These are phyloP conservation scores for Limenitis arthemis DNA, from an alignment of 2,888 invertebrate genomes.

Conservation along the genomic window DNA sequence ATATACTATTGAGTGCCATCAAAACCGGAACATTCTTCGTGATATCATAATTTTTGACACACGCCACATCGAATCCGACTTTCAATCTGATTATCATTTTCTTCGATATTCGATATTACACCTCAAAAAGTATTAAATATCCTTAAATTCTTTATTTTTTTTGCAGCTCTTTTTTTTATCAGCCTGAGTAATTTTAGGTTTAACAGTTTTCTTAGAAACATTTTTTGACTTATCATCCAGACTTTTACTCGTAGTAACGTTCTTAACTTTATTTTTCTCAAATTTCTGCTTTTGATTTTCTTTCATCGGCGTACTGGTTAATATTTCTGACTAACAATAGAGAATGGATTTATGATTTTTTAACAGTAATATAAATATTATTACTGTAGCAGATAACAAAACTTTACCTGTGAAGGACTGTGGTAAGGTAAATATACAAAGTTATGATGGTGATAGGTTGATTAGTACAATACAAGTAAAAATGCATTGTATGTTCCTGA, in stretches of 20 bases:
- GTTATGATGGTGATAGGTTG: constrained; percentile 4
- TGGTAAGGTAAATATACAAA: constrained; percentile 11
- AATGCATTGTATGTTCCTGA: constrained; percentile 29
- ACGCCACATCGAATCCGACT: too few species aligned
- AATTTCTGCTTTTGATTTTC: constrained; percentile 21
- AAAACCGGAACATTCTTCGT: too few species aligned
- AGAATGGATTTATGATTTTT: constrained; percentile 4
- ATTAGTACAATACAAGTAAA: constrained; percentile 20
- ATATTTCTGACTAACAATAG: constrained; percentile 8
- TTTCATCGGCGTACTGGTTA: constrained; percentile 24
- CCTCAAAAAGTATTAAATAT: constrained; percentile 27
- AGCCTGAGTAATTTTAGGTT: constrained; percentile 21
- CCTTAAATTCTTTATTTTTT: constrained; percentile 26
- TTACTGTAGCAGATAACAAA: constrained; percentile 24
- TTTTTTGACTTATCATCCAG: constrained; percentile 24
- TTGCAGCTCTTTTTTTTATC: constrained; percentile 25
- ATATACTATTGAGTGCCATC: too few species aligned
- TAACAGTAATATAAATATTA: not conserved
- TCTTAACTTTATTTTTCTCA: constrained; percentile 18
- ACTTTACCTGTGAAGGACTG: constrained; percentile 20
- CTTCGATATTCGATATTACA: too few species aligned
- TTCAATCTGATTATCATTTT: too few species aligned
- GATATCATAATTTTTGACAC: too few species aligned
- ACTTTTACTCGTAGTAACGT: constrained; percentile 25
- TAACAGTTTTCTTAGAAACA: constrained; percentile 23